Conservation (phyloP, 2,888 invertebrate genomes). For the Serrognathus titanus region DNA sequence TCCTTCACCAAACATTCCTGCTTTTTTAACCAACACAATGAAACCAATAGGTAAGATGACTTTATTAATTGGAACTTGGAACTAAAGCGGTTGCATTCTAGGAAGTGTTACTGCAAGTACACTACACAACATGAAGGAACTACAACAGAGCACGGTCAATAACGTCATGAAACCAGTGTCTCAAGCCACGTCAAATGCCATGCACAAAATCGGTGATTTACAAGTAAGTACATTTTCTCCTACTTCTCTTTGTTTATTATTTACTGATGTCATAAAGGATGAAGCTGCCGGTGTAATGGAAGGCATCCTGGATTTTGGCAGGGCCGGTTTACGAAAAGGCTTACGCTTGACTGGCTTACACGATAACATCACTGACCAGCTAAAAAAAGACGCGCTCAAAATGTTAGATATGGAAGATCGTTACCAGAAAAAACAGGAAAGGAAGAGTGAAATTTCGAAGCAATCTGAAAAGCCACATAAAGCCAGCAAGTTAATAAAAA, state of each 20-base stretch:
- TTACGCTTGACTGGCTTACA: constrained; percentile 58
- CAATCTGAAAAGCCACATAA: constrained; percentile 5
- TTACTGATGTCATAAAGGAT: constrained; percentile 45
- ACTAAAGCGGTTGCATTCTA: constrained; percentile 7
- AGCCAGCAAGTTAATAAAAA: constrained; percentile 24
- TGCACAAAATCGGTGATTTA: constrained; percentile 61
- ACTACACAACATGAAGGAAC: constrained; percentile 51
- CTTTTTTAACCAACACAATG: constrained; percentile 26
- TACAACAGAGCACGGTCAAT: constrained; percentile 55
- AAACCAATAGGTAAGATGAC: constrained; percentile 22
- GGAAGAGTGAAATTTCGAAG: no score
- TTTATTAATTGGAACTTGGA: neutral
- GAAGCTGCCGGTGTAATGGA: constrained; percentile 65
- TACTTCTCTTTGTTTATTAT: neutral
- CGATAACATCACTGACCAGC: constrained; percentile 44
- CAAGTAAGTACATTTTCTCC: constrained; percentile 50
- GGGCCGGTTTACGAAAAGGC: constrained; percentile 60
- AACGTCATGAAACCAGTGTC: constrained; percentile 43
- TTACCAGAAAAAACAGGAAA: no score
- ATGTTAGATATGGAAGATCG: constrained; percentile 4
- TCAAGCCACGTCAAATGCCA: constrained; percentile 53
- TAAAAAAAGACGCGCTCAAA: constrained; percentile 2
- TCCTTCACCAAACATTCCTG: constrained; percentile 19
- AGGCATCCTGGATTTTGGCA: constrained; percentile 60
- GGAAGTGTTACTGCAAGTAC: constrained; percentile 44